These are phyloP conservation scores for Climacteris rufus DNA, from an alignment of 2,113 vertebrate species.

Conservation along the genomic window DNA sequence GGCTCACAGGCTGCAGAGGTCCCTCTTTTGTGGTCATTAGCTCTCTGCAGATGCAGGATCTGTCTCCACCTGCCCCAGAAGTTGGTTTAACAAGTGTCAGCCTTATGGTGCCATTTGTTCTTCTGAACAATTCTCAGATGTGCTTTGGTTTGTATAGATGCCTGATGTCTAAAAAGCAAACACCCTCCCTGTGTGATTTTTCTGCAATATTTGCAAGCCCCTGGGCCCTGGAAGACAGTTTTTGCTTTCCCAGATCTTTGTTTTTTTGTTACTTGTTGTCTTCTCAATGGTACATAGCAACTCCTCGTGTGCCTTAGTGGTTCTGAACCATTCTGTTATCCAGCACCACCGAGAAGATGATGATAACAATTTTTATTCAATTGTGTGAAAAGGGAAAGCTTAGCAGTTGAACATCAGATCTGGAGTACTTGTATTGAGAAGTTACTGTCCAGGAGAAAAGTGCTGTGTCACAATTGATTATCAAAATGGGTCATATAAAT, in stretches of 20 bases:
- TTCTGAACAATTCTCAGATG: background rate
- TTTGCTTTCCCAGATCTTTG: background rate
- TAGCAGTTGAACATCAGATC: background rate
- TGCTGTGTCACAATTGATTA: background rate
- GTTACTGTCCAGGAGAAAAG: background rate
- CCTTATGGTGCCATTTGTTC: background rate
- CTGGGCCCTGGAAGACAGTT: background rate
- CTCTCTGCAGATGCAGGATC: background rate
- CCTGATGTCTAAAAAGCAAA: background rate
- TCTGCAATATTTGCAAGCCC: background rate
- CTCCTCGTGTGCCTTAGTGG: background rate
- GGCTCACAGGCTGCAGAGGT: background rate
- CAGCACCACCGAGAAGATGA: background rate
- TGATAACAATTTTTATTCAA: background rate
- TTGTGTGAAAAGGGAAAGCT: background rate
- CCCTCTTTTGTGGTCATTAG: background rate
- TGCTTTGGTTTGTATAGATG: background rate
- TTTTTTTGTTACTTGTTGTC: background rate
- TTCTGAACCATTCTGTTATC: background rate
- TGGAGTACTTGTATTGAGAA: background rate
- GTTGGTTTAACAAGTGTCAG: background rate
- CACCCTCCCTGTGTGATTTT: background rate
- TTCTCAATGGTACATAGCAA: background rate
- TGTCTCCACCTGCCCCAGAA: background rate
- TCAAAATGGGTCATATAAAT: background rate